phyloP scores from a whole-genome alignment of 2,113 vertebrate species.

The Pheucticus melanocephalus region DNA sequence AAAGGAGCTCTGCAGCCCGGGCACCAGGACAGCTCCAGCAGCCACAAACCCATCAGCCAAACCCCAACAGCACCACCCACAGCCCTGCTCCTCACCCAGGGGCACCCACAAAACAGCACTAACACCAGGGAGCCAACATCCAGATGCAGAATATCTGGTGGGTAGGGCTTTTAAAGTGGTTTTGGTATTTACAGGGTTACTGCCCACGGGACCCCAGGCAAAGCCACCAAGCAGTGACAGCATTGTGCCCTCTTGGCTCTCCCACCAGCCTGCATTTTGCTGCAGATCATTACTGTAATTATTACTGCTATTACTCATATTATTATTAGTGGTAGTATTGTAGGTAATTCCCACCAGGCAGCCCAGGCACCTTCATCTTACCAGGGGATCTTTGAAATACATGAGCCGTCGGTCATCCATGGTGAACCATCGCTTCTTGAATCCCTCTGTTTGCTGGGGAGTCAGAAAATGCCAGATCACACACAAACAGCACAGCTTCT shows the following conservation, averaged over 20 bases:
- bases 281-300: background rate
- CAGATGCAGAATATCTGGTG: background rate
- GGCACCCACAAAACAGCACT: background rate
- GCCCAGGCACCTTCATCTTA: conserved; percentile 60
- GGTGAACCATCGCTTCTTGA: conserved; percentile 96
- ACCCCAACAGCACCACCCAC: background rate
- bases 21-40: background rate
- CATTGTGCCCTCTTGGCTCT: background rate
- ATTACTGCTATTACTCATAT: background rate
- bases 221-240: background rate
- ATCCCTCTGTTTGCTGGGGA: conserved; percentile 91
- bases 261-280: background rate
- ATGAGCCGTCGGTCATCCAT: conserved; percentile 95
- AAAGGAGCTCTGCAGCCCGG: background rate
- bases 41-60: background rate
- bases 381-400: conserved; percentile 98
- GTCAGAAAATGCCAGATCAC: background rate
- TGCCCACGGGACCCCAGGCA: background rate
- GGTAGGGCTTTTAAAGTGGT: background rate
- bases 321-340: accelerated
- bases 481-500: background rate
- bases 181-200: background rate
- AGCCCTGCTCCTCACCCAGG: background rate
- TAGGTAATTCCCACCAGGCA: background rate
- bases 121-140: background rate